These are phyloP conservation scores for Caerostris extrusa DNA, from an alignment of 1,140 invertebrate species.

Conservation along the genomic window DNA sequence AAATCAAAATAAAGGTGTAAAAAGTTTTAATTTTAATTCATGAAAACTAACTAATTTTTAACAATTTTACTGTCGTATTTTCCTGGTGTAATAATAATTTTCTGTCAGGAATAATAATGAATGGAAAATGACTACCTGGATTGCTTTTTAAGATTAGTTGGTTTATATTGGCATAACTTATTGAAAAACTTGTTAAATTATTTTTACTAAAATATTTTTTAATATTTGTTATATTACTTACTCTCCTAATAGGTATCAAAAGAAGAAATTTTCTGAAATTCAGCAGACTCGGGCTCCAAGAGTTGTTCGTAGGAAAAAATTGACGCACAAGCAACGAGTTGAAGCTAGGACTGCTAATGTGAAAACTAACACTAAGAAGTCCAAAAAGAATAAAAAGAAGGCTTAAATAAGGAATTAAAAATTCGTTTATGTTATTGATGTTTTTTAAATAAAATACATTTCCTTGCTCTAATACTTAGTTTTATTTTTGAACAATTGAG, in stretches of 20 bases:
- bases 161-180: background rate
- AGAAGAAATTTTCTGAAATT: constrained; percentile 59
- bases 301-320: constrained; percentile 1
- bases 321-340: background rate
- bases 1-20: too few species aligned
- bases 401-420: background rate
- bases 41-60: too few species aligned
- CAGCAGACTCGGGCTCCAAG: background rate
- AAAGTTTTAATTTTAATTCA: too few species aligned
- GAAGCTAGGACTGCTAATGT: background rate
- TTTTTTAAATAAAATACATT: too few species aligned
- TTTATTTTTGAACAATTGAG: too few species aligned
- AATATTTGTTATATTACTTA: background rate
- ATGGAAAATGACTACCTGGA: background rate
- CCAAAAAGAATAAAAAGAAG: constrained; percentile 21
- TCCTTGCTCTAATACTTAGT: too few species aligned
- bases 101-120: background rate
- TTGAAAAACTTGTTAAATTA: background rate
- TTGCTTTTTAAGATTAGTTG: background rate
- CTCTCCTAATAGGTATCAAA: constrained; percentile 48
- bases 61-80: background rate
- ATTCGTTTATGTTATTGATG: too few species aligned
- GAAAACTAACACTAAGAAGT: constrained; percentile 21
- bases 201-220: background rate
- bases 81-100: background rate